A percentile compares a stretch with the other conserved stretches of the same genome.
These are phyloP conservation scores for Pelusios castaneus DNA, from an alignment of 2,113 vertebrate species.

Conservation along the genomic window DNA sequence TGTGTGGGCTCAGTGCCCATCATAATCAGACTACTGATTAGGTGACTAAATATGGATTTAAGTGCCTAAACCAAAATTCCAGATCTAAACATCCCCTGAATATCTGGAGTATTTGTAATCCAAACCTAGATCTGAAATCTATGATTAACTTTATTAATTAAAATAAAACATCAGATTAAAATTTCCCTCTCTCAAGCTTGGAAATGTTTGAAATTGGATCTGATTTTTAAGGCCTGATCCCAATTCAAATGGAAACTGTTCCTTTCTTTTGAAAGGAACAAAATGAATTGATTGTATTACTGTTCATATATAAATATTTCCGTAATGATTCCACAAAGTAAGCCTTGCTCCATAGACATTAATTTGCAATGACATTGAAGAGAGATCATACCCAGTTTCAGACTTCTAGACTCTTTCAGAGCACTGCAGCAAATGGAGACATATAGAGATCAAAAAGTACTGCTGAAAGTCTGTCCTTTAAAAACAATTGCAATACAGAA, in stretches of 20 bases:
- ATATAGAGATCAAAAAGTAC: neutral
- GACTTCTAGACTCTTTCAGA: neutral
- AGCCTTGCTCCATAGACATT: neutral
- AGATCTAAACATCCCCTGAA: neutral
- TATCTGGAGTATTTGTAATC: neutral
- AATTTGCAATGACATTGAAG: neutral
- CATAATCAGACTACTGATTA: neutral
- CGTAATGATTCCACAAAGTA: neutral
- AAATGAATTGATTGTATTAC: neutral
- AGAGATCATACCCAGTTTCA: neutral
- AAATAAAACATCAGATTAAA: neutral
- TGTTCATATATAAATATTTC: neutral
- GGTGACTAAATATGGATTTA: neutral
- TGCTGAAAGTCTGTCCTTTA: neutral
- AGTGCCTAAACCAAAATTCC: neutral
- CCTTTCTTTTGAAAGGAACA: neutral
- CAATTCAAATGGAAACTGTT: neutral
- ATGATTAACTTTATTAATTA: neutral
- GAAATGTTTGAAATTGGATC: neutral
- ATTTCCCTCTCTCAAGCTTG: neutral
- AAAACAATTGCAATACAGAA: neutral
- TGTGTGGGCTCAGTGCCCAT: neutral
- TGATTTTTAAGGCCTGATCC: neutral
- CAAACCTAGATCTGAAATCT: neutral
- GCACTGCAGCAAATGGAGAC: neutral